phyloP scores from a whole-genome alignment of 2,888 invertebrate species.

The Harpalus rubripes region DNA sequence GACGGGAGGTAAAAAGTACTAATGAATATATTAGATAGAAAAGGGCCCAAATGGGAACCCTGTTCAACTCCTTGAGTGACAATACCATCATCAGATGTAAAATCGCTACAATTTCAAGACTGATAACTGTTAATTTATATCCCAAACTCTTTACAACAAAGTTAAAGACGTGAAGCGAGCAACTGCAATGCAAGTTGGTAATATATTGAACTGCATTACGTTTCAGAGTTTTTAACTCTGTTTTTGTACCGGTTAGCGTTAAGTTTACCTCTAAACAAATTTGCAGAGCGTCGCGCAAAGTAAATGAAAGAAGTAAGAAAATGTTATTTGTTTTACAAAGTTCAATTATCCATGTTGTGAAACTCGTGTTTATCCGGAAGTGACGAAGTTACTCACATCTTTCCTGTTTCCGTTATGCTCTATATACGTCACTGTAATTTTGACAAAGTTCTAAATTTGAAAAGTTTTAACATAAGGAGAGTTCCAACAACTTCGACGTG shows the following conservation, averaged over 20 bases:
- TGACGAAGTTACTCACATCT: conserved; percentile 52
- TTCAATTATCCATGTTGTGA: conserved; percentile 52
- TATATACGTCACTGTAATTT: conserved; percentile 63
- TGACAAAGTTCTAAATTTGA: conserved; percentile 64
- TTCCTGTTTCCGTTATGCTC: conserved; percentile 56
- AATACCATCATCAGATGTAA: too few relatives aligned
- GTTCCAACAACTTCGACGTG: conserved; percentile 49
- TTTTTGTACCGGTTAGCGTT: neutral
- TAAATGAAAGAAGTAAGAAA: conserved; percentile 36
- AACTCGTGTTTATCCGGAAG: conserved; percentile 39
- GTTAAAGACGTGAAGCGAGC: too few relatives aligned
- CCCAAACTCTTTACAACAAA: too few relatives aligned
- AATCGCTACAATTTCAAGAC: too few relatives aligned
- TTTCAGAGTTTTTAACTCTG: neutral
- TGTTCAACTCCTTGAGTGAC: too few relatives aligned
- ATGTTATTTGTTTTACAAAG: conserved; percentile 24
- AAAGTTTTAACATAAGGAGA: conserved; percentile 59
- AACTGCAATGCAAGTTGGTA: neutral
- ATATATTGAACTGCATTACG: neutral
- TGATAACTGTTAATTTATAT: too few relatives aligned
- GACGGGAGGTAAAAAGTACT: too few relatives aligned
- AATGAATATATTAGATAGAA: too few relatives aligned
- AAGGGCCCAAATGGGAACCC: too few relatives aligned
- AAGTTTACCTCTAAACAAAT: conserved; percentile 1
- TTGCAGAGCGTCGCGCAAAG: neutral